Percentiles rank a stretch among this genome's conserved stretches.
These are phyloP conservation scores for Alexandromys fortis DNA, from an alignment of 2,113 vertebrate genomes.

Conservation along the genomic window DNA sequence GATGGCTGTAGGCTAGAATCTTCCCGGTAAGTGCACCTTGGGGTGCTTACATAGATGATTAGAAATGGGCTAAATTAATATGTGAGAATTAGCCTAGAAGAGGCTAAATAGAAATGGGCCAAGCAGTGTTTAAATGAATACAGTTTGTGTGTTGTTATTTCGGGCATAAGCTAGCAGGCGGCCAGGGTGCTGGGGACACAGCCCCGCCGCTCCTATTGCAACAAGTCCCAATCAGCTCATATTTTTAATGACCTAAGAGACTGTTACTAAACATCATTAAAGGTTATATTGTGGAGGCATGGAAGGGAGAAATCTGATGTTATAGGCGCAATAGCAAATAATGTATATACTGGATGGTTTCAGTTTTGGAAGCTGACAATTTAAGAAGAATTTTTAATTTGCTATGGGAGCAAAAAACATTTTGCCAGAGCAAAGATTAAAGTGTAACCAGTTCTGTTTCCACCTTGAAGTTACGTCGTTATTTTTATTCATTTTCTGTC, in stretches of 20 bases:
- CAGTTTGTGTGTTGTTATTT: too few relatives aligned
- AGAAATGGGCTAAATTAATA: too few relatives aligned
- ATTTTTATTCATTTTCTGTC: constrained; percentile 39
- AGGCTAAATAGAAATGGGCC: too few relatives aligned
- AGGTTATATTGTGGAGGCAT: neutral
- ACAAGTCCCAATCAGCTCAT: neutral
- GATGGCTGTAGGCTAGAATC: too few relatives aligned
- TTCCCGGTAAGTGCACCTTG: too few relatives aligned
- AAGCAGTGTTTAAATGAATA: too few relatives aligned
- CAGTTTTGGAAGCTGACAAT: neutral
- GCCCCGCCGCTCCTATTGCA: too few relatives aligned
- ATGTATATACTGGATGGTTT: neutral
- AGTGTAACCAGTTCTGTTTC: neutral
- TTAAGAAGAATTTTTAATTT: neutral
- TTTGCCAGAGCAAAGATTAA: constrained; percentile 37
- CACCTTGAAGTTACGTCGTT: neutral
- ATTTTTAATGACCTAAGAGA: neutral
- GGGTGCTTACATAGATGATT: too few relatives aligned
- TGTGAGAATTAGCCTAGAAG: too few relatives aligned
- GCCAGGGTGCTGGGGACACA: too few relatives aligned
- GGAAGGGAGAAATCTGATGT: neutral
- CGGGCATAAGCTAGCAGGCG: too few relatives aligned
- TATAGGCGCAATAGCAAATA: neutral
- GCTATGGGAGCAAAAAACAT: neutral
- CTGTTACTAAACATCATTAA: neutral